Percentiles rank a stretch among this genome's conserved stretches.
Evolutionary conservation across 92 coral and sea anemone genomes (phyloP).

Genomic region (Phymanthus crucifer): DNA sequence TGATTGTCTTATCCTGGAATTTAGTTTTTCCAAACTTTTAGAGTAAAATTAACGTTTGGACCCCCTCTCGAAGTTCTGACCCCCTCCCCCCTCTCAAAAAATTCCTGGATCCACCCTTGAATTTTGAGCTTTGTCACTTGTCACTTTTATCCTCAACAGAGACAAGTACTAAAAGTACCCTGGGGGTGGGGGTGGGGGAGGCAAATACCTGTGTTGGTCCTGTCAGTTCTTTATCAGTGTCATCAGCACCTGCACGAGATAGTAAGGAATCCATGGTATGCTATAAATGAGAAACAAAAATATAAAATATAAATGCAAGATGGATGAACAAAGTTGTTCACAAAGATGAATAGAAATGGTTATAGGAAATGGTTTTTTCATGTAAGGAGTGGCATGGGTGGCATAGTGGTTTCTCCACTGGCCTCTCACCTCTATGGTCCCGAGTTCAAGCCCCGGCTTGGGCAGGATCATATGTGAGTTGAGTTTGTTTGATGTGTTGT

Average conservation of each 20-base stretch:
- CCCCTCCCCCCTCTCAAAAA: neutral
- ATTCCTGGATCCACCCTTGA: too few relatives aligned
- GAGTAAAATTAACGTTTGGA: neutral
- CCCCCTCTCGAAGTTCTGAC: neutral
- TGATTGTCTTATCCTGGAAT: too few relatives aligned
- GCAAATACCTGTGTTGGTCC: conserved; percentile 92
- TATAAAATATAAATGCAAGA: neutral
- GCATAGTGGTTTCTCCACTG: too few relatives aligned
- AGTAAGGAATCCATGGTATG: conserved; percentile 92
- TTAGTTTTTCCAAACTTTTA: too few relatives aligned
- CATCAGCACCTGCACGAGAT: conserved; percentile 91
- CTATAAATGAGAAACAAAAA: conserved; percentile 29
- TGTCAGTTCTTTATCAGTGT: conserved; percentile 79
- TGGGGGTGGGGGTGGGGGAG: too few relatives aligned
- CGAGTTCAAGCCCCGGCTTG: too few relatives aligned
- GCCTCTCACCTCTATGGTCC: too few relatives aligned
- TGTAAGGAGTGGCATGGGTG: too few relatives aligned
- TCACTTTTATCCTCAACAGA: neutral
- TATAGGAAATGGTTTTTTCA: neutral
- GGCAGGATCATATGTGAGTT: too few relatives aligned
- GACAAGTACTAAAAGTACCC: neutral
- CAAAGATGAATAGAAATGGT: neutral
- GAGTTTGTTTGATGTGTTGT: too few relatives aligned
- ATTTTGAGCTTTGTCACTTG: too few relatives aligned
- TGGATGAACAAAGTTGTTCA: too few relatives aligned